Percentiles rank a stretch among this genome's conserved stretches.
phyloP scores from a whole-genome alignment of 1,140 invertebrate genomes.

The Psilanteris sp. region DNA sequence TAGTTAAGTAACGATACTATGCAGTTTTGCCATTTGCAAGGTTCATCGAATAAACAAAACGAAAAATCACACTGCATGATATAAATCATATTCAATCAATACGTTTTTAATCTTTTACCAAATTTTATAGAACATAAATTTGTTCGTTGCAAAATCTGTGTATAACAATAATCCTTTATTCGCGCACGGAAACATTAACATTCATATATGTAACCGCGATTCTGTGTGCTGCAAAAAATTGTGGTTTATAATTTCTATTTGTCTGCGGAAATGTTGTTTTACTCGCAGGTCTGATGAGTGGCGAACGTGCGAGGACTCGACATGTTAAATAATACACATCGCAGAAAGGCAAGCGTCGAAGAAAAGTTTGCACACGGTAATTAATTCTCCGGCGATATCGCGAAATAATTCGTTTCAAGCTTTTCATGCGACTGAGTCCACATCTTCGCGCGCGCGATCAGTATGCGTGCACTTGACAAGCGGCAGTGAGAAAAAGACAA shows the following conservation, averaged over 20 bases:
- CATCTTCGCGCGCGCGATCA: conserved; percentile 32
- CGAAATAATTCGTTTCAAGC: conserved; percentile 54
- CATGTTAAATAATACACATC: conserved; percentile 42
- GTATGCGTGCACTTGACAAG: conserved; percentile 44
- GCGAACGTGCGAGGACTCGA: conserved; percentile 23
- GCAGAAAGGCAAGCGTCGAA: conserved; percentile 46
- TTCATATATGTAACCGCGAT: conserved; percentile 12
- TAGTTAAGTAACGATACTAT: too few relatives aligned
- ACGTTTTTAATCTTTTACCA: too few relatives aligned
- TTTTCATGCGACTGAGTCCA: conserved; percentile 53
- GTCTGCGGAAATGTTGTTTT: conserved; percentile 29
- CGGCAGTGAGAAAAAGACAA: conserved; percentile 31
- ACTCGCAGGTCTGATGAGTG: conserved; percentile 6
- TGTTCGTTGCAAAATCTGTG: too few relatives aligned
- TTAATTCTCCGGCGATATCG: conserved; percentile 56
- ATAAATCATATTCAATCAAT: too few relatives aligned
- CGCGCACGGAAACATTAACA: too few relatives aligned
- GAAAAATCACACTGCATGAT: too few relatives aligned
- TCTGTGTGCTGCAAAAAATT: conserved; percentile 4
- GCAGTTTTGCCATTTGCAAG: too few relatives aligned
- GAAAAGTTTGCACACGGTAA: conserved; percentile 60
- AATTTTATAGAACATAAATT: too few relatives aligned
- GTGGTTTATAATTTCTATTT: conserved; percentile 18
- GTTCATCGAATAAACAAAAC: too few relatives aligned
- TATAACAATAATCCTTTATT: too few relatives aligned